Evolutionary conservation across 2,113 vertebrate species (phyloP).

Genomic region (Carettochelys insculpta): DNA sequence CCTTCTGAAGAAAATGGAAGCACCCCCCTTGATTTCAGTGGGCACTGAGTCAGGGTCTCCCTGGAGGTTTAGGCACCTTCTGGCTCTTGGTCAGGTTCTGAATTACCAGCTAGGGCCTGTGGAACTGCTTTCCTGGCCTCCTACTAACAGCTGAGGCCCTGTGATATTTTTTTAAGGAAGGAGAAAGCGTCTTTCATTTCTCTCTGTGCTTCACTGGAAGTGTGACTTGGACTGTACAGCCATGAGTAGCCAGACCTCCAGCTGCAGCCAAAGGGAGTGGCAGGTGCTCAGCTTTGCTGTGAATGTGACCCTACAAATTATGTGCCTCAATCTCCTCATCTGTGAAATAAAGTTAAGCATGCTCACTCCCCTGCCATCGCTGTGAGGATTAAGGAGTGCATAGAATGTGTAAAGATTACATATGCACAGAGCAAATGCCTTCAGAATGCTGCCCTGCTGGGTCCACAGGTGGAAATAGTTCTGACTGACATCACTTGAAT

Average conservation of each 20-base stretch:
- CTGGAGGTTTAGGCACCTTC: neutral
- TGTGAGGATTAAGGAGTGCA: neutral
- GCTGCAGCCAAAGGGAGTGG: neutral
- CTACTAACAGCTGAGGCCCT: neutral
- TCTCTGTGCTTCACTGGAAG: neutral
- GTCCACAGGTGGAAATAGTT: too few species aligned
- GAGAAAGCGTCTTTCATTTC: neutral
- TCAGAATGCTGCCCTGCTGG: neutral
- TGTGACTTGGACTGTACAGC: neutral
- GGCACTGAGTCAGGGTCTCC: neutral
- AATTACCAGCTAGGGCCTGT: neutral
- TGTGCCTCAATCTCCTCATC: neutral
- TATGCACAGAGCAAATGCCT: neutral
- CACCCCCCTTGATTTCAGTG: neutral
- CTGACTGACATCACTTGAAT: neutral
- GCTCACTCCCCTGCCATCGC: neutral
- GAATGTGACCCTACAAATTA: neutral
- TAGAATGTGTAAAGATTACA: neutral
- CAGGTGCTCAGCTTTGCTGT: neutral
- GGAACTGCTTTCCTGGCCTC: neutral
- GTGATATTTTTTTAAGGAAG: too few species aligned
- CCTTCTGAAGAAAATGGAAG: neutral
- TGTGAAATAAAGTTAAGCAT: neutral
- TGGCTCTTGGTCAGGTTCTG: neutral
- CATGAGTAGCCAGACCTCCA: neutral